A percentile compares a stretch with the other conserved stretches of the same genome.
Evolutionary conservation across 2,888 invertebrate species (phyloP).

Genomic region (Campaea margaritaria): DNA sequence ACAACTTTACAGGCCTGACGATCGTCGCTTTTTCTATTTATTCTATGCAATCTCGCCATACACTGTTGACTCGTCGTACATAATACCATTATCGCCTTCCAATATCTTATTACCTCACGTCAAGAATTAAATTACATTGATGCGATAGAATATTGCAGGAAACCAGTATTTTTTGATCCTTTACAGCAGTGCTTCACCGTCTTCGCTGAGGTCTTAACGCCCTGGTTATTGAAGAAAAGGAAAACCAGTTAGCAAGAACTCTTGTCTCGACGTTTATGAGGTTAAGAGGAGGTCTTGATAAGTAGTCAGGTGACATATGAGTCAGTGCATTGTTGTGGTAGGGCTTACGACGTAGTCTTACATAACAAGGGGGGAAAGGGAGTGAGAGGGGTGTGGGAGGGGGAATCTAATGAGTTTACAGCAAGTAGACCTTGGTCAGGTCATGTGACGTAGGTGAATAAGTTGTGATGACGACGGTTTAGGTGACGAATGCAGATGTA

Average conservation of each 20-base stretch:
- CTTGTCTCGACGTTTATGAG: neutral
- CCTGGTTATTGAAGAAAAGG: neutral
- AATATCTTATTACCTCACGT: neutral
- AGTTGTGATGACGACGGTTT: too few species aligned
- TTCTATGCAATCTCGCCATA: too few species aligned
- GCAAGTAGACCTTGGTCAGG: conserved; percentile 37
- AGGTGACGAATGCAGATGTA: neutral
- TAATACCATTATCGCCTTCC: neutral
- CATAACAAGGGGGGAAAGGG: neutral
- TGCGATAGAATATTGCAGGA: conserved; percentile 1
- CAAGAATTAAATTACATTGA: conserved; percentile 6
- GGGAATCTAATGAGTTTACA: neutral
- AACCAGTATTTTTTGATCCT: neutral
- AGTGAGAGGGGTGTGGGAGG: neutral
- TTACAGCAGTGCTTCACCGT: neutral
- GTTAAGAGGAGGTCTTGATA: neutral
- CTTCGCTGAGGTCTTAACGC: neutral
- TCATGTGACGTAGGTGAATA: neutral
- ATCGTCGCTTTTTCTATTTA: too few species aligned
- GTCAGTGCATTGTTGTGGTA: conserved; percentile 11
- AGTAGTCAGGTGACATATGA: conserved; percentile 3
- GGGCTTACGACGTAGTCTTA: conserved; percentile 2
- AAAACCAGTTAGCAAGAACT: neutral
- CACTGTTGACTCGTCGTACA: neutral
- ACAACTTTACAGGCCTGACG: too few species aligned